Base-by-base conservation (phyloP, 1,140 invertebrate species). In the Orussus abietinus region DNA sequence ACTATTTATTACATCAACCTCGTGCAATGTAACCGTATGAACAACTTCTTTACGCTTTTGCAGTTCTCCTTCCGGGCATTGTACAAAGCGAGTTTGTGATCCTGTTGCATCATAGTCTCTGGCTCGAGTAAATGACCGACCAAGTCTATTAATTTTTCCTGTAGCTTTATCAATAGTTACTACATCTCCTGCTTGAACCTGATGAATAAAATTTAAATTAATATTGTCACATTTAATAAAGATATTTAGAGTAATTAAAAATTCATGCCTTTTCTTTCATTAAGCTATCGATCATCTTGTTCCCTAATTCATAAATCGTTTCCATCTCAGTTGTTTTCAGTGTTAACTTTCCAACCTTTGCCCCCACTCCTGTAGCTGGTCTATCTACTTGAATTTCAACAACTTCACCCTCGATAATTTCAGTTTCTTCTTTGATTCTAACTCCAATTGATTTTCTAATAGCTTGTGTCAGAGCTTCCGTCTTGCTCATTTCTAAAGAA, bases 321-420 rank as follows among this genome's bases (percentile, higher is more conserved):
- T 99, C 96, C 96, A 99, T 99, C 69, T 99, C 96, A 1, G 95
- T 98, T 2, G 96, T 98, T 78, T 99, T 99, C 13, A 99, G 71
- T 0, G 96, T 98, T 2, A 99, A 72, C 62, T 98, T 95, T 2
- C 95, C 86, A 31, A 88, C 79, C 75, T 97, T 92, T 0, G 90
- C 86, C 1, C 94, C 95, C 2, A 88, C 84, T 2, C 91, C 90
- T 4, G 88, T 85, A 0, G 90, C 92, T 2, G 95, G 93, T 33
- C 94, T 77, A 61, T 99, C 96, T 32, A 99, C 89, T 74, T 96
- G 90, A 22, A 99, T 84, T 61, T 98, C 95, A 0, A 99, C 94
- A 12, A 99, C 96, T 75, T 99, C 96, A 5, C 96, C 96, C 66
- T 98, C 95, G 48, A 99, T 96, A 17, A 99, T 95, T 75, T 99